phyloP scores from a whole-genome alignment of 2,113 vertebrate species.

The Pituophis catenifer region DNA sequence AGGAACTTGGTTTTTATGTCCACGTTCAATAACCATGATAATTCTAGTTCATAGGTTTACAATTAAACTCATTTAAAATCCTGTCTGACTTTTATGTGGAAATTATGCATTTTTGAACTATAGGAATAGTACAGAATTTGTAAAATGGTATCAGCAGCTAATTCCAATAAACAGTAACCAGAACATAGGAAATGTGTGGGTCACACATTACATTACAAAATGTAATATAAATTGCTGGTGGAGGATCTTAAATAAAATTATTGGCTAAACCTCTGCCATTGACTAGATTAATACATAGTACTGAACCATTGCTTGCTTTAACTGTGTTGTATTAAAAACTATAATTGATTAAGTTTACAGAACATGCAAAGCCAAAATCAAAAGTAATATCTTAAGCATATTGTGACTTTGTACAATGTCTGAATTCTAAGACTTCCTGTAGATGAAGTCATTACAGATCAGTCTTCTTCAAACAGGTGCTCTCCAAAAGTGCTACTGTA shows the following conservation, averaged over 20 bases:
- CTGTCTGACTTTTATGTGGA: neutral
- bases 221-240: neutral
- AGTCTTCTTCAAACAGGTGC: neutral
- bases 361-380: neutral
- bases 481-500: neutral
- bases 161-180: neutral
- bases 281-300: neutral
- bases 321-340: neutral
- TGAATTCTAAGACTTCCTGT: neutral
- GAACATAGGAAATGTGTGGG: neutral
- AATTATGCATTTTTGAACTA: neutral
- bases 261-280: neutral
- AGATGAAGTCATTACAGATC: neutral
- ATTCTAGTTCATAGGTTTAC: neutral
- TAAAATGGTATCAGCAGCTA: neutral
- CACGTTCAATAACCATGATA: neutral
- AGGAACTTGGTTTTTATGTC: neutral
- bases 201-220: neutral
- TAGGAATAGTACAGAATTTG: neutral
- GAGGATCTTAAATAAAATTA: neutral
- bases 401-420: neutral
- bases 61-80: neutral
- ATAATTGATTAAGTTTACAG: neutral
- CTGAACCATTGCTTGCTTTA: neutral
- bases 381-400: neutral